Evolutionary conservation across 23 tunicate species (phyloP).

Genomic region (Ascidia mentula): DNA sequence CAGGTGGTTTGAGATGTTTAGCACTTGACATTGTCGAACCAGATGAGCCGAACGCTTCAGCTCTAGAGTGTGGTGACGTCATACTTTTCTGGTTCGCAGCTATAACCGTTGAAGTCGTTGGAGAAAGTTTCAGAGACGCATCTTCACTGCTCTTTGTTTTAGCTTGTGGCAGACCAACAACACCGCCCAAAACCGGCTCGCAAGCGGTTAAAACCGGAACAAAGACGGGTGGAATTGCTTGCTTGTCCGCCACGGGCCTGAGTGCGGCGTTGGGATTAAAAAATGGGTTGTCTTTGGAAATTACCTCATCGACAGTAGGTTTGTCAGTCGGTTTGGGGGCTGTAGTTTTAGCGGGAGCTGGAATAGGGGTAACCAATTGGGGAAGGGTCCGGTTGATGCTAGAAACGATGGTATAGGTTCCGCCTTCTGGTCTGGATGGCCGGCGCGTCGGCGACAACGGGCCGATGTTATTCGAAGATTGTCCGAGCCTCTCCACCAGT

Average conservation of each 20-base stretch:
- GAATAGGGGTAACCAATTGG: constrained; percentile 69
- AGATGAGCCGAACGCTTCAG: too few relatives aligned
- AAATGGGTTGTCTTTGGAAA: constrained; percentile 1
- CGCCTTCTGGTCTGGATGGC: constrained; percentile 13
- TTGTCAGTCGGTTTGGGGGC: not conserved
- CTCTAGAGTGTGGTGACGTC: too few relatives aligned
- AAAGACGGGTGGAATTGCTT: not conserved
- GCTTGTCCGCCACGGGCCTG: not conserved
- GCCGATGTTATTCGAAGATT: constrained; percentile 26
- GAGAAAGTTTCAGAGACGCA: too few relatives aligned
- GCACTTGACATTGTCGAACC: too few relatives aligned
- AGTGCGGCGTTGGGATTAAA: not conserved
- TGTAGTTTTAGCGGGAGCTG: constrained; percentile 11
- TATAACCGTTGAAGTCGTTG: too few relatives aligned
- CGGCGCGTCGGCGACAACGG: constrained; percentile 44
- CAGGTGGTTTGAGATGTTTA: too few relatives aligned
- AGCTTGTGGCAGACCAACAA: not conserved
- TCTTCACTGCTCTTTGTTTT: too few relatives aligned
- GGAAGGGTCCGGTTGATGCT: constrained; percentile 57
- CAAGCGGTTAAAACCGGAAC: not conserved
- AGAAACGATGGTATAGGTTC: constrained; percentile 57
- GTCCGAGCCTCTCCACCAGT: constrained; percentile 16
- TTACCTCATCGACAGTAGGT: not conserved
- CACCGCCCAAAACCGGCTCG: not conserved
- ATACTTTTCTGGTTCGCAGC: too few relatives aligned